Base-by-base conservation (phyloP, 2,113 vertebrate genomes). In the Promerops cafer region DNA sequence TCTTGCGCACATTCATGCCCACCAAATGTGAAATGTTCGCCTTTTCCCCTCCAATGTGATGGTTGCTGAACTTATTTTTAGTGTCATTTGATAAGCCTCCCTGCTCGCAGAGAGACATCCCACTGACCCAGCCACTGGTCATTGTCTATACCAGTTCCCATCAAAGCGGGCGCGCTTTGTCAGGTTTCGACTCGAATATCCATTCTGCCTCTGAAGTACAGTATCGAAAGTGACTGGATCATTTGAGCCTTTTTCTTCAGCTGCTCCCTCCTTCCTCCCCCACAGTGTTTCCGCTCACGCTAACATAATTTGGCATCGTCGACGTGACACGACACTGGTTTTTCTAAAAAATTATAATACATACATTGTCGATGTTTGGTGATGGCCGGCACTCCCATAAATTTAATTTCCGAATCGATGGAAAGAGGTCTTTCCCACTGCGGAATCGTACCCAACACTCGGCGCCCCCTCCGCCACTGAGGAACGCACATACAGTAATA, bases 71-170 rank as follows among this genome's bases (percentile, higher is more conserved):
- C 99, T 99, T 99, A 99, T 99, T 99, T 99, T 99, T 99, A 98
- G 99, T 99, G 99, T 99, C 99, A 99, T 98, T 98, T 99, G 99
- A 99, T 99, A 99, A 99, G 99, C 98, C 98, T 98, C 97, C 98
- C 98, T 97, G 98, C 98, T 98, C 97, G 83, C 98, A 98, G 98
- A 97, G 98, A 99, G 99, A 99, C 99, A 98, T 99, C 98, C 99
- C 99, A 99, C 99, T 99, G 99, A 99, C 99, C 99, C 99, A 98
- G 99, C 99, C 99, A 99, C 99, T 99, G 99, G 99, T 99, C 99
- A 99, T 99, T 99, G 99, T 99, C 99, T 98, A 99, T 99, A 99
- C 99, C 97, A 97, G 98, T 99, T 99, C 98, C 98, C 99, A 98
- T 99, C 99, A 99, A 99, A 99, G 98, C 98, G 95, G 98, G 97